Percentiles rank a stretch among this genome's conserved stretches.
Evolutionary conservation across 2,113 vertebrate species (phyloP).

Genomic region (Daubentonia madagascariensis): DNA sequence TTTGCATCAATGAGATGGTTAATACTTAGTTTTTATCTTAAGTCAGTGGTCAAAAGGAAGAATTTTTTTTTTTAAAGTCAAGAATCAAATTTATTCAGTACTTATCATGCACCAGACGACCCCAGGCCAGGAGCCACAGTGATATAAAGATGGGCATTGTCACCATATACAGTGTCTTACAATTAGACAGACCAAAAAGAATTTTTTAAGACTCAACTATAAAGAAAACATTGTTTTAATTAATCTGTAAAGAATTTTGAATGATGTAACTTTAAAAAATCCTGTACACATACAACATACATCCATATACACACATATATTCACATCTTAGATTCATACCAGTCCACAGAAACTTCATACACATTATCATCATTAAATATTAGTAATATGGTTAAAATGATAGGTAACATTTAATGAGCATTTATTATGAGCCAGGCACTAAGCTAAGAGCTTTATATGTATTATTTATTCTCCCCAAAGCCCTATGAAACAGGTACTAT

Average conservation of each 20-base stretch:
- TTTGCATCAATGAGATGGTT: neutral
- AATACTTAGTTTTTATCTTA: neutral
- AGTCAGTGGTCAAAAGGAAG: neutral
- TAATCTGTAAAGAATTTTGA: neutral
- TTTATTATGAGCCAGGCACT: neutral
- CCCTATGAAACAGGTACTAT: neutral
- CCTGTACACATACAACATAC: neutral
- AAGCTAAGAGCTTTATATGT: neutral
- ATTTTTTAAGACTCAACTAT: neutral
- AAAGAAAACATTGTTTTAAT: neutral
- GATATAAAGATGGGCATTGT: neutral
- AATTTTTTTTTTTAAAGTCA: neutral
- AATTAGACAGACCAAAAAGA: neutral
- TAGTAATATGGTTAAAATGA: neutral
- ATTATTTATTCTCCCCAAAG: neutral
- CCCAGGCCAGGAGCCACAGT: neutral
- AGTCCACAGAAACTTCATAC: neutral
- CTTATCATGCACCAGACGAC: neutral
- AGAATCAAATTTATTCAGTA: neutral
- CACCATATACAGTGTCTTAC: neutral
- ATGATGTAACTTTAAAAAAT: neutral
- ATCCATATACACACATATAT: neutral
- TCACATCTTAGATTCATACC: neutral
- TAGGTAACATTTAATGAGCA: constrained; percentile 6
- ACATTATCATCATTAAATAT: neutral